Percentiles rank a stretch among this genome's conserved stretches.
phyloP scores from a whole-genome alignment of 2,113 vertebrate genomes.

The Climacteris rufus region DNA sequence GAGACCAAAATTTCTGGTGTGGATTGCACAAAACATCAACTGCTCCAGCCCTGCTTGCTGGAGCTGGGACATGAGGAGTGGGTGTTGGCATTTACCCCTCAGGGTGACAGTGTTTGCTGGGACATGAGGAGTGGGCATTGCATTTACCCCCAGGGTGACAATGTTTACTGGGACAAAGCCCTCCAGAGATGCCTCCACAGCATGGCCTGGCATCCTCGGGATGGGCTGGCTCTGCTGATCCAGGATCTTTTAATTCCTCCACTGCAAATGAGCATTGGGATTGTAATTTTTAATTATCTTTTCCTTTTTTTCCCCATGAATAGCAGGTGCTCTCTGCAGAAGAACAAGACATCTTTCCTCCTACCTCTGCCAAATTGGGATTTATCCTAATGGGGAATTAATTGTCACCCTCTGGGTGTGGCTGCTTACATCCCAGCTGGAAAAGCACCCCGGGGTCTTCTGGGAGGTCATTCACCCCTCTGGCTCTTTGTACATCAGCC shows the following conservation, averaged over 20 bases:
- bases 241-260: not conserved
- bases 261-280: not conserved
- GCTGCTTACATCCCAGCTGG: not conserved
- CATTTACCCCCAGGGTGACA: not conserved
- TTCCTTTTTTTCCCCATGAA: not conserved
- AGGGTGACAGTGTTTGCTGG: not conserved
- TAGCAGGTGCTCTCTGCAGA: not conserved
- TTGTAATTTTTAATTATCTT: not conserved
- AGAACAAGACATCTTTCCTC: not conserved
- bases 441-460: not conserved
- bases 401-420: not conserved
- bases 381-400: not conserved
- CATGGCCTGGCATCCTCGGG: not conserved
- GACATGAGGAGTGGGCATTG: fast-evolving
- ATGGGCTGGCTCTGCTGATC: not conserved
- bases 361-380: not conserved
- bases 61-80: not conserved
- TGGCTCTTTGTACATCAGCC: not conserved
- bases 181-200: not conserved
- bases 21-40: not conserved
- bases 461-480: not conserved
- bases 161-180: not conserved
- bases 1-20: fast-evolving
- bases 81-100: fast-evolving
- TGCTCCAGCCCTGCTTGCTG: not conserved